Percentiles rank a stretch among this genome's conserved stretches.
phyloP scores from a whole-genome alignment of 2,888 invertebrate species.

The Polyommatus iphigenia region DNA sequence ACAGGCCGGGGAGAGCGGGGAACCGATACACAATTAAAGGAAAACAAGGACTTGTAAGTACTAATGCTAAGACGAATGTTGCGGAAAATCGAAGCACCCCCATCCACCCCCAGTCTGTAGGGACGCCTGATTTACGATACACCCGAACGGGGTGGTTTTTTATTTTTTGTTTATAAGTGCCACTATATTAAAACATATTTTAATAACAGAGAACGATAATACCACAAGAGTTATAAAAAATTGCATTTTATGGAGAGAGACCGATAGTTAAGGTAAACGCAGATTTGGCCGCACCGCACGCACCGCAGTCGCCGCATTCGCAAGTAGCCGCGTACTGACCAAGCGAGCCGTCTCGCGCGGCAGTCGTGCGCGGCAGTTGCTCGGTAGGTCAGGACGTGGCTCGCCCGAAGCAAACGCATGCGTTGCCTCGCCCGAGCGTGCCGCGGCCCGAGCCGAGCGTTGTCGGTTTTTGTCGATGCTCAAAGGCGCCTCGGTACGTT shows the following conservation, averaged over 20 bases:
- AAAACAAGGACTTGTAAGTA: constrained; percentile 73
- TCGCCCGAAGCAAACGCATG: too few relatives aligned
- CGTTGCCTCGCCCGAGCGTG: too few relatives aligned
- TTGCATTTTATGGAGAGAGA: background rate
- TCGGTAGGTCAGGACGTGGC: too few relatives aligned
- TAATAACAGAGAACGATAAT: background rate
- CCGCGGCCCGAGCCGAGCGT: too few relatives aligned
- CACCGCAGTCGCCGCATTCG: too few relatives aligned
- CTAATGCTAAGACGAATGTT: constrained; percentile 79
- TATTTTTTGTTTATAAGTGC: constrained; percentile 46
- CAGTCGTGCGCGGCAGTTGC: too few relatives aligned
- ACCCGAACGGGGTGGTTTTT: constrained; percentile 54
- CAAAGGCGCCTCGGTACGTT: too few relatives aligned
- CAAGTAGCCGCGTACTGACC: too few relatives aligned
- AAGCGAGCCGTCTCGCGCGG: too few relatives aligned
- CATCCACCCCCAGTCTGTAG: constrained; percentile 56
- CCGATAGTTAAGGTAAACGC: too few relatives aligned
- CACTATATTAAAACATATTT: constrained; percentile 24
- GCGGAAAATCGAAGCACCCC: constrained; percentile 75
- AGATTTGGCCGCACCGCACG: too few relatives aligned
- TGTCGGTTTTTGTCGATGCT: too few relatives aligned
- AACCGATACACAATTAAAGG: constrained; percentile 78
- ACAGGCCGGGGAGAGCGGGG: constrained; percentile 47
- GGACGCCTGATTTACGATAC: constrained; percentile 76
- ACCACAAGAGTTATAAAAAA: background rate